Conservation (phyloP, 2,113 vertebrate genomes). For the Cervus canadensis region DNA sequence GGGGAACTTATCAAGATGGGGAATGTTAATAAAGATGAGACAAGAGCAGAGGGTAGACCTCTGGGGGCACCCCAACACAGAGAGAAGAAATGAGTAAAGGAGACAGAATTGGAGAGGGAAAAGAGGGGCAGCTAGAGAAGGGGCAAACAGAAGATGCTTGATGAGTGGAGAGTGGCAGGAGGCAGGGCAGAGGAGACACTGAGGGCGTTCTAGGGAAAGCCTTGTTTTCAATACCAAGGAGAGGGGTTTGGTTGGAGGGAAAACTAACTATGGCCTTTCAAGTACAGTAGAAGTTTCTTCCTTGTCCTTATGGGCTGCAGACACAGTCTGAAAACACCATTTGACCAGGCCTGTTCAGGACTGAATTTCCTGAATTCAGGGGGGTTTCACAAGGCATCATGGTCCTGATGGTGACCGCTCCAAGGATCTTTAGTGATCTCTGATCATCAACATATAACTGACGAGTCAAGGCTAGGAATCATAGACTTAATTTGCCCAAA, state of each 20-base stretch:
- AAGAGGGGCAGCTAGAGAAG: too few species aligned
- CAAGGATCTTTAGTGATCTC: background rate
- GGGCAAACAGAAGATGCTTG: rapidly evolving
- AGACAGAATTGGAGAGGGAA: background rate
- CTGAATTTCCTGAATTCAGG: background rate
- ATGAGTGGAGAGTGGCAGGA: background rate
- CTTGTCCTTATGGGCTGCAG: background rate
- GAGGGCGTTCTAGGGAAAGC: background rate
- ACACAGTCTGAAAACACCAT: background rate
- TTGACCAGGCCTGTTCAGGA: background rate
- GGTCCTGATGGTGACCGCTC: background rate
- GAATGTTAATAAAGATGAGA: background rate
- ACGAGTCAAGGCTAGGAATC: background rate
- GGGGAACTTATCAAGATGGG: background rate
- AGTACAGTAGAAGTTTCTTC: background rate
- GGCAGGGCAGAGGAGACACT: rapidly evolving
- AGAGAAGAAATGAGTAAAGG: rapidly evolving
- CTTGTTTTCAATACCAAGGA: background rate
- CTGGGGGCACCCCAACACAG: background rate
- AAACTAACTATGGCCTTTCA: background rate
- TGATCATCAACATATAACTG: too few species aligned
- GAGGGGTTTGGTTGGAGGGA: background rate
- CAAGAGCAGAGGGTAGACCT: background rate
- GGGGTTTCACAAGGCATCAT: background rate
- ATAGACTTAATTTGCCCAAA: background rate